Percentiles rank a stretch among this genome's conserved stretches.
Evolutionary conservation across 92 coral and sea anemone species (phyloP).

Genomic region (Zoanthus solanderi): DNA sequence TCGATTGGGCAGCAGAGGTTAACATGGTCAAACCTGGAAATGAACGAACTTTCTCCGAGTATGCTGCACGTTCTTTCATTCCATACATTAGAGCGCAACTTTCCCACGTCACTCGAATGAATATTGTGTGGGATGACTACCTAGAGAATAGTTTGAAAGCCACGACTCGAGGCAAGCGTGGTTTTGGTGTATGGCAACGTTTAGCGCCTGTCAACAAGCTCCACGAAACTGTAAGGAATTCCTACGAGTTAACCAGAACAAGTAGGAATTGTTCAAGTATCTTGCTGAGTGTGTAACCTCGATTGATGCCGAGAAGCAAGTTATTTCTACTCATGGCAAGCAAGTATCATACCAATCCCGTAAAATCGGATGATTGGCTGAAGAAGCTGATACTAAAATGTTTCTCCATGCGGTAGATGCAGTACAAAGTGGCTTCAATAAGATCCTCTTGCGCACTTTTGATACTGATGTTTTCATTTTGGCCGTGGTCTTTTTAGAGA

Average conservation of each 20-base stretch:
- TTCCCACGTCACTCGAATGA: conserved; percentile 9
- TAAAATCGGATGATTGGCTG: not conserved
- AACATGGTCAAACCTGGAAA: not conserved
- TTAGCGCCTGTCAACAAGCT: conserved; percentile 26
- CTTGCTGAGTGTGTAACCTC: conserved; percentile 56
- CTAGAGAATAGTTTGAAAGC: conserved; percentile 34
- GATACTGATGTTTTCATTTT: not conserved
- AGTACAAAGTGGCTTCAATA: not conserved
- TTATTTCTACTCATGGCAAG: conserved; percentile 56
- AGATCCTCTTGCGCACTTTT: not conserved
- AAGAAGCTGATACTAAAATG: not conserved
- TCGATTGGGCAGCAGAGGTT: conserved; percentile 30
- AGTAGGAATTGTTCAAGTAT: conserved; percentile 63
- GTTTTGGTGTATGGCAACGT: conserved; percentile 25
- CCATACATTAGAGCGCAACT: not conserved
- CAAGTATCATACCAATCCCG: not conserved
- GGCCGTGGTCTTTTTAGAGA: not conserved
- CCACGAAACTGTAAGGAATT: conserved; percentile 72
- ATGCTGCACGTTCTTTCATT: not conserved
- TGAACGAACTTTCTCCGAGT: conserved; percentile 22
- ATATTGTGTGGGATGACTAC: conserved; percentile 41
- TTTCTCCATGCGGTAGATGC: not conserved
- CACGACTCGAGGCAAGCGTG: not conserved
- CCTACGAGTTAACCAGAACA: conserved; percentile 60
- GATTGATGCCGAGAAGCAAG: conserved; percentile 47